phyloP scores from a whole-genome alignment of 2,888 invertebrate species.

The Nephrotoma appendiculata region DNA sequence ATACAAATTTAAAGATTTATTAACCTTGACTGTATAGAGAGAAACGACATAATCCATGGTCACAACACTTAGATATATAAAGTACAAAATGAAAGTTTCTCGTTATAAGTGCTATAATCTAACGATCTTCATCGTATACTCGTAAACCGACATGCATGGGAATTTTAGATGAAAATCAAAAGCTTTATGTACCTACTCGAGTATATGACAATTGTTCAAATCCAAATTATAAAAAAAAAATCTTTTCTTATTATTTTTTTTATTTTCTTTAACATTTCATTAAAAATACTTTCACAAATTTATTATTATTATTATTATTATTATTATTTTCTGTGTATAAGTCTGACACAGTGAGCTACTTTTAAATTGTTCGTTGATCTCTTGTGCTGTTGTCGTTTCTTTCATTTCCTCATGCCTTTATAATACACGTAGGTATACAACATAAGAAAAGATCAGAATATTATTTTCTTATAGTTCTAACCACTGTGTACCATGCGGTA shows the following conservation, averaged over 20 bases:
- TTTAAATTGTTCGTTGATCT: constrained; percentile 2
- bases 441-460: not conserved
- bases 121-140: not conserved
- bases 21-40: not conserved
- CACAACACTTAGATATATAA: not conserved
- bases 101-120: not conserved
- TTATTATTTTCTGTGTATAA: not conserved
- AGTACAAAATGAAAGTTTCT: not conserved
- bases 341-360: constrained; percentile 5
- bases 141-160: not conserved
- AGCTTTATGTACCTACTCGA: not conserved
- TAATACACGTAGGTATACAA: not conserved
- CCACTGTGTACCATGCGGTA: not conserved
- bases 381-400: not conserved
- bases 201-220: not conserved
- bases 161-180: not conserved
- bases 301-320: not conserved
- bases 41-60: not conserved
- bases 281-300: constrained; percentile 4
- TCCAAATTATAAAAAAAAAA: not conserved
- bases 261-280: not conserved
- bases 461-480: not conserved
- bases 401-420: not conserved
- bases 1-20: not conserved
- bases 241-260: not conserved